Conservation (phyloP, 1,140 invertebrate species). For the Drosophila nasuta region DNA sequence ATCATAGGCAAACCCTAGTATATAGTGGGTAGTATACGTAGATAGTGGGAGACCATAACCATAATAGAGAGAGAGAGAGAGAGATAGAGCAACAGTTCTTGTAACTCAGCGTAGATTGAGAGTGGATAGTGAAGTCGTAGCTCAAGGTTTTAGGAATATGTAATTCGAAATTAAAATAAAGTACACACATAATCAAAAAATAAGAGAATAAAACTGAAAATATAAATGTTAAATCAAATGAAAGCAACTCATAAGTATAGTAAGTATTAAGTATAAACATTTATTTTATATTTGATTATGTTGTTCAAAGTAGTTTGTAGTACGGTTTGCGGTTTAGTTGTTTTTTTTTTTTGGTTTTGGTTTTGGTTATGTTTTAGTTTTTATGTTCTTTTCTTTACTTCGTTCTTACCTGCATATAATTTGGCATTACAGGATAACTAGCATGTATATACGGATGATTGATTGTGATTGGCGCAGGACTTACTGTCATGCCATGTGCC, state of each 20-base stretch:
- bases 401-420: constrained; percentile 85
- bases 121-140: constrained; percentile 46
- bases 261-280: constrained; percentile 43
- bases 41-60: constrained; percentile 33
- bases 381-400: constrained; percentile 33
- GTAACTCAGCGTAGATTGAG: constrained; percentile 29
- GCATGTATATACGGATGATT: constrained; percentile 85
- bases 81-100: constrained; percentile 18
- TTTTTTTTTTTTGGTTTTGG: constrained; percentile 4
- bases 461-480: constrained; percentile 85
- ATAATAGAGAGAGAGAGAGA: constrained; percentile 9
- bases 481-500: constrained; percentile 85
- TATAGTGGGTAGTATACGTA: constrained; percentile 7
- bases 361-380: constrained; percentile 26
- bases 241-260: constrained; percentile 44
- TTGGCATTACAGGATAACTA: constrained; percentile 85
- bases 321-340: constrained; percentile 40
- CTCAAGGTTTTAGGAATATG: constrained; percentile 19
- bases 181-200: constrained; percentile 31
- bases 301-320: constrained; percentile 53
- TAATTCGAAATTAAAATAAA: constrained; percentile 15
- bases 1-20: constrained; percentile 27
- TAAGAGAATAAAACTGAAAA: constrained; percentile 1
- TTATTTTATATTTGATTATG: constrained; percentile 49
- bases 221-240: constrained; percentile 30